Evolutionary conservation across 2,113 vertebrate genomes (phyloP), one percentile per base, ranked within the genome.

Genomic region (Murina feae): DNA sequence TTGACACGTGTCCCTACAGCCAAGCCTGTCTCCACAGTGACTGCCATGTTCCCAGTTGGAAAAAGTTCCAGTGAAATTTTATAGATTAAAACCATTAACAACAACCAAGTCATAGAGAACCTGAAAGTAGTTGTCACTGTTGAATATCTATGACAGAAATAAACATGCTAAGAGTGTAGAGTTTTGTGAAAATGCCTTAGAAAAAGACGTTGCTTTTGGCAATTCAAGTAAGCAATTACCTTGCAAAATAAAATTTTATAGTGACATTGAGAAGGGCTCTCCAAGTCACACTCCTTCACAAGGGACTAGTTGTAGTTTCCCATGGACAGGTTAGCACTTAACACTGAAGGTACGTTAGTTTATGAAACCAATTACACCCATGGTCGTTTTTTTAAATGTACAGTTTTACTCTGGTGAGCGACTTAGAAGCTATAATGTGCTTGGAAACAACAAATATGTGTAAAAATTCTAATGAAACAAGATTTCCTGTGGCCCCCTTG

Each of bases 281-380:
- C 20, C 11, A 58, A 68, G 35, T 44, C 81, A 53, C 68, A 89
- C 9, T 81, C 37, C 80, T 51, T 84, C 35, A 68, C 35, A 84
- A 39, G 58, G 84, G 17, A 35, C 60, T 95, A 92, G 83, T 37
- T 86, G 16, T 39, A 23, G 23, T 30, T 81, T 92, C 82, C 32
- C 71, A 79, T 72, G 60, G 79, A 81, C 72, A 92, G n/a, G 58
- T 90, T 93, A 74, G 66, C 68, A 94, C 90, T 96, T 93, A 82
- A 92, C 95, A 91, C 66, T n/a, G 66, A 95, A 96, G 69, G 42
- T 72, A 90, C 53, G 25, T 42, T 60, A 95, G 86, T 88, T 95
- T 47, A 68, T 80, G 37, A 80, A 96, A 65, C 28, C 60, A 93
- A 30, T 96, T 96, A 92, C 14, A 94, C 17, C 60, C n/a, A 80